Evolutionary conservation across 2,888 invertebrate species (phyloP).

Genomic region (Autographa pulchrina): DNA sequence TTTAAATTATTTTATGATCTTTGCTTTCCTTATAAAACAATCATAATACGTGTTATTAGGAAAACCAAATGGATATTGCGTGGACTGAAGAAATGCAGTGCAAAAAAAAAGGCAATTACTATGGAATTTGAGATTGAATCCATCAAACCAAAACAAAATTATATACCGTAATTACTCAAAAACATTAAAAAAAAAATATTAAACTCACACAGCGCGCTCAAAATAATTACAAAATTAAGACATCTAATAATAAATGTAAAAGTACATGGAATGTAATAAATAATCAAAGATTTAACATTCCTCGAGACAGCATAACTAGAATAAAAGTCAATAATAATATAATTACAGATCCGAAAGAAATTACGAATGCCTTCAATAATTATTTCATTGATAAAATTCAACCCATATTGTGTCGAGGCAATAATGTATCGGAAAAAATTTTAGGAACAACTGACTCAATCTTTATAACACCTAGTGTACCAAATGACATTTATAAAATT

Average conservation of each 20-base stretch:
- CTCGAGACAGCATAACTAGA: not conserved
- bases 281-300: not conserved
- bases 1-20: slow-evolving; percentile 5
- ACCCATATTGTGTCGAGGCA: not conserved
- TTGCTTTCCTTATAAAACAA: slow-evolving; percentile 2
- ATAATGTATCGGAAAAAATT: too few relatives aligned
- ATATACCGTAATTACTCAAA: not conserved
- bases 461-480: not conserved
- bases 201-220: not conserved
- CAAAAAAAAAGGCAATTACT: not conserved
- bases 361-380: slow-evolving; percentile 5
- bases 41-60: not conserved
- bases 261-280: slow-evolving; percentile 4
- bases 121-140: slow-evolving; percentile 7
- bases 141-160: not conserved
- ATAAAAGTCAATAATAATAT: slow-evolving; percentile 8
- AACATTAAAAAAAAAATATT: not conserved
- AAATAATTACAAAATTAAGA: slow-evolving; percentile 8
- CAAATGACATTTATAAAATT: slow-evolving; percentile 3
- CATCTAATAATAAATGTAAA: not conserved
- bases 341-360: not conserved
- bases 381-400: not conserved
- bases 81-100: slow-evolving; percentile 5
- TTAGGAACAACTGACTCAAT: not conserved
- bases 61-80: slow-evolving; percentile 11